Evolutionary conservation across 1,140 invertebrate genomes (phyloP), one percentile per base, ranked within the genome.

Genomic region (Trachelipus rathkii): DNA sequence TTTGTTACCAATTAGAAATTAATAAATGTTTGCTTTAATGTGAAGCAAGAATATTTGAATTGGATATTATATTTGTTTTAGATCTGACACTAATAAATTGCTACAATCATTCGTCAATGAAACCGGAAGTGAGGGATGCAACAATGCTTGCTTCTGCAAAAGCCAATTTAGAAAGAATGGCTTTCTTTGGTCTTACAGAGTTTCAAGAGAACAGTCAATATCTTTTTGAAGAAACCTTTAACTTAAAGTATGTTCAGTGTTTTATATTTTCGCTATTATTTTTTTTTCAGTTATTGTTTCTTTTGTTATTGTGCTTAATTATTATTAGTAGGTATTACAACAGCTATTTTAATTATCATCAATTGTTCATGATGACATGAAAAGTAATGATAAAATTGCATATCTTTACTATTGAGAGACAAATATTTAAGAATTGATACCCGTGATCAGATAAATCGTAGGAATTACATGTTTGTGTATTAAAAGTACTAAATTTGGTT

Each of bases 221-320:
- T 84, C 90, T 98, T 53, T 99, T 99, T 86, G 96, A 99, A 85
- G 91, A 95, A 85, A 97, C 94, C n/a, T 99, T 99, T 85, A 92
- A 94, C 84, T 87, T 99, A 82, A 77, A 70, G 79, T 81, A 74
- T 10, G 76, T 67, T 19, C 33, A 3, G 33, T 33, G 33, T 33
- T 33, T 33, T 7, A 0, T 1, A 24, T n/a, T 24, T 71, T 7
- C 9, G 5, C 13, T 70, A 19, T 10, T 33, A 70, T 8, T 19
- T 0, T 71, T 10, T 43, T 33, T 1, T 10, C 21, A 53, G 13
- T 23, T n/a, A 73, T 15, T 23, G 24, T 19, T 13, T 45, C 4
- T 45, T 44, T n/a, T 19, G 7, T 44, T 72, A 2, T 67, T 21
- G 5, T n/a, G n/a, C n/a, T n/a, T n/a, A n/a, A n/a, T n/a, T n/a